phyloP scores from a whole-genome alignment of 1,140 invertebrate genomes.

The Caenorhabditis remanei region DNA sequence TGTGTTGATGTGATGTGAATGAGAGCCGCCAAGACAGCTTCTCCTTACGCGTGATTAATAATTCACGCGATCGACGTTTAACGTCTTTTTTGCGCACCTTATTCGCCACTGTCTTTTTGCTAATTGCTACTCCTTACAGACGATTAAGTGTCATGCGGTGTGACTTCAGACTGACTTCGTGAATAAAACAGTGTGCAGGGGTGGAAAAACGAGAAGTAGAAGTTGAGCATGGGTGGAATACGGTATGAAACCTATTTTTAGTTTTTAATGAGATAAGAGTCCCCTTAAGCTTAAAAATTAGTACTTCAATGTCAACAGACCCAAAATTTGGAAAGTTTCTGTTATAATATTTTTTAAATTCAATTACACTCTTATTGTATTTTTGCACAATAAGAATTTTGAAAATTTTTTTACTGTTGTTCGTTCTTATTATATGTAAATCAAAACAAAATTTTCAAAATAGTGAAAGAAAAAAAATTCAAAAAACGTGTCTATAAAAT shows the following conservation, averaged over 20 bases:
- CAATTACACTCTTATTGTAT: too few relatives aligned
- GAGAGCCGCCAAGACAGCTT: conserved; percentile 19
- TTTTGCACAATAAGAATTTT: too few relatives aligned
- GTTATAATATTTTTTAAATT: too few relatives aligned
- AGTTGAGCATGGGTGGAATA: background rate
- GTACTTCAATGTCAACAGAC: too few relatives aligned
- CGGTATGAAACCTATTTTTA: background rate
- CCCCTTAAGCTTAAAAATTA: too few relatives aligned
- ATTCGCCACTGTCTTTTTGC: conserved; percentile 13
- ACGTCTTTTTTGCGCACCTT: conserved; percentile 25
- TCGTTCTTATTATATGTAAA: too few relatives aligned
- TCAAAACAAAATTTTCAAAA: background rate
- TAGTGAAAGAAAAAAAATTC: background rate
- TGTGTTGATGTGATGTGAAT: conserved; percentile 24
- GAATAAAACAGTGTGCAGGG: conserved; percentile 22
- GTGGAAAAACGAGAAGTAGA: background rate
- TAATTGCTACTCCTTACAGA: conserved; percentile 52
- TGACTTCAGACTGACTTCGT: background rate
- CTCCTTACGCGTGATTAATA: conserved; percentile 56
- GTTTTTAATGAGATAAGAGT: background rate
- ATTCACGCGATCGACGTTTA: conserved; percentile 50
- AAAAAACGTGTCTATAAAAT: background rate
- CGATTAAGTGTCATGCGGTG: conserved; percentile 51
- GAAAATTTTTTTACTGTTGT: too few relatives aligned
- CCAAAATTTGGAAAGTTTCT: too few relatives aligned